These are phyloP conservation scores for Hylomyscus alleni DNA, from an alignment of 2,797 vertebrate species.

Conservation along the genomic window DNA sequence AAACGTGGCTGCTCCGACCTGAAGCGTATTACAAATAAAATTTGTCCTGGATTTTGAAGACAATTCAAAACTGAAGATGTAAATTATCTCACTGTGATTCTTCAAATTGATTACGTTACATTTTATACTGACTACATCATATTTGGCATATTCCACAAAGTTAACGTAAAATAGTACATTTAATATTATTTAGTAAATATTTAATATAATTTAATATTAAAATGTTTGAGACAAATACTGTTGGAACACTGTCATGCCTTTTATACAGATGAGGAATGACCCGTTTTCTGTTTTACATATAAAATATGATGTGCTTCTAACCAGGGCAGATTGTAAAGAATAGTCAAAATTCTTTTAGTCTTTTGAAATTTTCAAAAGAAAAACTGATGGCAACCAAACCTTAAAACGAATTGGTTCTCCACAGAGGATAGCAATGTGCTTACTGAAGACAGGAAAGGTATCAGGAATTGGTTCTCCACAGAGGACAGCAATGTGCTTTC, in stretches of 20 bases:
- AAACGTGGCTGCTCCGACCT: neutral
- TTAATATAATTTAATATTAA: neutral
- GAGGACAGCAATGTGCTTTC: neutral
- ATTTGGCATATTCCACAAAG: neutral
- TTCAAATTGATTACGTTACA: neutral
- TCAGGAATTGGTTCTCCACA: neutral
- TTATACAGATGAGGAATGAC: neutral
- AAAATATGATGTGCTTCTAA: neutral
- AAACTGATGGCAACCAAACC: neutral
- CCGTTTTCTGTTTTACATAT: neutral
- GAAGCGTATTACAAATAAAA: neutral
- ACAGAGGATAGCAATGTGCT: neutral
- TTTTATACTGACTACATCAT: constrained; percentile 2
- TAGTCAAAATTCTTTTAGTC: neutral
- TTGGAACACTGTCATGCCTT: neutral
- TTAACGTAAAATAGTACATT: constrained; percentile 2
- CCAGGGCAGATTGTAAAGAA: neutral
- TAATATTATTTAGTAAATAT: neutral
- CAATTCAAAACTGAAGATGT: neutral
- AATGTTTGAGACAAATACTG: neutral
- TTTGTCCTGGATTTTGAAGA: constrained; percentile 22
- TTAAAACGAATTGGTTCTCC: neutral
- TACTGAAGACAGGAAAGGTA: neutral
- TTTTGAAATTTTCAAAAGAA: neutral
- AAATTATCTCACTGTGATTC: neutral